Conservation (phyloP, 2,113 vertebrate species). For the Paramisgurnus dabryanus region DNA sequence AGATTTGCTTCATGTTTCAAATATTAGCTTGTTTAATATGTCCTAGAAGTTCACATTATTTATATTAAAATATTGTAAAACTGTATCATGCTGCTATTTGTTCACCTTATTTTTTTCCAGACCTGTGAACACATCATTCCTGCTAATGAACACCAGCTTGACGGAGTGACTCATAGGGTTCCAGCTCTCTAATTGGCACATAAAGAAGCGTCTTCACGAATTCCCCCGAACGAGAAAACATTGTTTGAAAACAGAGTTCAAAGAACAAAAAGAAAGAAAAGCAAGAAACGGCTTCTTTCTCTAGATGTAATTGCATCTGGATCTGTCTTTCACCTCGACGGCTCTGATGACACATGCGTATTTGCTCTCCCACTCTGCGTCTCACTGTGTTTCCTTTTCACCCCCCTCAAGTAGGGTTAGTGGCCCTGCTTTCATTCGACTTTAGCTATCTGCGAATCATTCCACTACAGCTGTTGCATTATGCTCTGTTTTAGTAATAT, state of each 20-base stretch:
- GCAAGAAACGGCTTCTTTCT: neutral
- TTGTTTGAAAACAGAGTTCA: slow-evolving; percentile 32
- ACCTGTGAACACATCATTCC: neutral
- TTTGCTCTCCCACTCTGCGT: slow-evolving; percentile 25
- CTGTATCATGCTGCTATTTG: neutral
- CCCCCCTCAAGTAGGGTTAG: slow-evolving; percentile 15
- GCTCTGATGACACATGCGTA: slow-evolving; percentile 42
- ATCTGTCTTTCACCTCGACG: slow-evolving; percentile 31
- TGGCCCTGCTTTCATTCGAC: slow-evolving; percentile 31
- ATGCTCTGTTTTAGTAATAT: neutral
- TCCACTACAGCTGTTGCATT: slow-evolving; percentile 16
- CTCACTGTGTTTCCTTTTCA: neutral
- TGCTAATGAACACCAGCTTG: slow-evolving; percentile 22
- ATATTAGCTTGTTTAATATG: neutral
- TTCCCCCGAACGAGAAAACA: slow-evolving; percentile 1
- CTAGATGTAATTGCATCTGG: slow-evolving; percentile 24
- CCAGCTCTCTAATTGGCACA: slow-evolving; percentile 36
- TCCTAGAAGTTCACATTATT: neutral
- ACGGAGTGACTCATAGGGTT: slow-evolving; percentile 24
- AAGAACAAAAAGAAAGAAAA: slow-evolving; percentile 23
- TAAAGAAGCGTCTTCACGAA: neutral
- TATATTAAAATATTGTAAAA: neutral
- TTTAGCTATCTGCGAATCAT: slow-evolving; percentile 35
- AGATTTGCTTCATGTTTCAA: neutral
- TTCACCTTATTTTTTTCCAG: slow-evolving; percentile 23